phyloP scores from a whole-genome alignment of 2,113 vertebrate genomes.

The Melanostigma gelatinosum region DNA sequence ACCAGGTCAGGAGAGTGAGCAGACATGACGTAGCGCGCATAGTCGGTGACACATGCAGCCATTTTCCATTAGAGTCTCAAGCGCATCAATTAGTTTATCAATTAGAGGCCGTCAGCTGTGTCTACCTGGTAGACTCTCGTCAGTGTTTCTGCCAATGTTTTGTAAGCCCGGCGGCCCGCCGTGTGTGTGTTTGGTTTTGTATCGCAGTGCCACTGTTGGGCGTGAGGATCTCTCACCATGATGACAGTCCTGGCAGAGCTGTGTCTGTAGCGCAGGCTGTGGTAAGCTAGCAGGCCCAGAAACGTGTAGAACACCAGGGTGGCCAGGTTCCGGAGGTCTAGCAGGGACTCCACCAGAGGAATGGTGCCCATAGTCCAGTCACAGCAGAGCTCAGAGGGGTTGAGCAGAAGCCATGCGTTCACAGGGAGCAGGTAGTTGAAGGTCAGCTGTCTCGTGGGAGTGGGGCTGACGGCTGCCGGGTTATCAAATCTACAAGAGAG shows the following conservation, averaged over 20 bases:
- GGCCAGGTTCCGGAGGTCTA: conserved; percentile 92
- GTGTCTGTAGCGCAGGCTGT: conserved; percentile 89
- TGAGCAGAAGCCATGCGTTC: conserved; percentile 96
- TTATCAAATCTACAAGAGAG: conserved; percentile 91
- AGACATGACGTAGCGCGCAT: too few relatives aligned
- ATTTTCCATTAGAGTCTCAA: too few relatives aligned
- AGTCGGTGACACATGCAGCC: too few relatives aligned
- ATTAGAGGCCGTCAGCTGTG: too few relatives aligned
- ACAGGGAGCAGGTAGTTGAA: conserved; percentile 98
- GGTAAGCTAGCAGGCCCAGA: conserved; percentile 86
- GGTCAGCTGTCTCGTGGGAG: conserved; percentile 92
- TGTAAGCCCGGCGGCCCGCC: too few relatives aligned
- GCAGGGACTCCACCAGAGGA: conserved; percentile 92
- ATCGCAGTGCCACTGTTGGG: background rate
- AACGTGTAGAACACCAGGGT: conserved; percentile 90
- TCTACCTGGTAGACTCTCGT: too few relatives aligned
- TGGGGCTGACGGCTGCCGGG: conserved; percentile 94
- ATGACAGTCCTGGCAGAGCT: conserved; percentile 93
- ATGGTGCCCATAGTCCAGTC: conserved; percentile 99
- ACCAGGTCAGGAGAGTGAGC: too few relatives aligned
- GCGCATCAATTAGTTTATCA: too few relatives aligned
- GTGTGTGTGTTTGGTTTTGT: too few relatives aligned
- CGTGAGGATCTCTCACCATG: conserved; percentile 86
- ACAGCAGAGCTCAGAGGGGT: conserved; percentile 96
- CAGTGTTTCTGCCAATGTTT: too few relatives aligned